These are phyloP conservation scores for Andricus grossulariae DNA, from an alignment of 1,140 invertebrate species.

Conservation along the genomic window DNA sequence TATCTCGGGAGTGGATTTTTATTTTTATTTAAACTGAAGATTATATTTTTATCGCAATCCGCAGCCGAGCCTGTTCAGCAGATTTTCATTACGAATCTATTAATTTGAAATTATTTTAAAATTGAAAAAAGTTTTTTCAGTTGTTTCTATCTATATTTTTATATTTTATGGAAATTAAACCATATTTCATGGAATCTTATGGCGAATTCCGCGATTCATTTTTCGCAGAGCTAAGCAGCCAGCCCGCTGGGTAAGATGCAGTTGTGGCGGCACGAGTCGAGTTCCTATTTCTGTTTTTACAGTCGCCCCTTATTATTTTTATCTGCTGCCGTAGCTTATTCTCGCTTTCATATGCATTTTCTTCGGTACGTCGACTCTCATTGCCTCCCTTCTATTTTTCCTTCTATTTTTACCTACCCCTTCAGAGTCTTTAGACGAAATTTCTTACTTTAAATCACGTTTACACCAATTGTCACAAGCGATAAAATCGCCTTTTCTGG, in stretches of 20 bases:
- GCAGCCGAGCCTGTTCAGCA: no score
- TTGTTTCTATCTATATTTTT: no score
- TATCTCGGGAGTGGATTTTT: no score
- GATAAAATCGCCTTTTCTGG: no score
- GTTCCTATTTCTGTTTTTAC: conserved; percentile 56
- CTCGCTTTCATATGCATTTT: conserved; percentile 63
- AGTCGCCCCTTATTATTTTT: conserved; percentile 63
- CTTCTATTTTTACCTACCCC: conserved; percentile 37
- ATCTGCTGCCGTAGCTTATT: conserved; percentile 58
- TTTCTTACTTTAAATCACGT: conserved; percentile 4
- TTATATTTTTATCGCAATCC: no score
- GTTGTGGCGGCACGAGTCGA: conserved; percentile 34
- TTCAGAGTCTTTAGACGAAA: background rate
- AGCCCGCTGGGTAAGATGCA: background rate
- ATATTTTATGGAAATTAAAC: no score
- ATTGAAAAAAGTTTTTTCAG: no score
- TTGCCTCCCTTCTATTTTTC: conserved; percentile 58
- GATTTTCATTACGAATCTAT: no score
- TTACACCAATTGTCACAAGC: no score
- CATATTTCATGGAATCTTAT: no score
- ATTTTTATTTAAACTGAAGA: no score
- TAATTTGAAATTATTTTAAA: no score
- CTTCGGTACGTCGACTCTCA: conserved; percentile 58
- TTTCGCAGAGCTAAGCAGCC: background rate
- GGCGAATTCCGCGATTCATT: background rate